A percentile compares a stretch with the other conserved stretches of the same genome.
phyloP scores from a whole-genome alignment of 2,113 vertebrate species.

The Sander lucioperca region DNA sequence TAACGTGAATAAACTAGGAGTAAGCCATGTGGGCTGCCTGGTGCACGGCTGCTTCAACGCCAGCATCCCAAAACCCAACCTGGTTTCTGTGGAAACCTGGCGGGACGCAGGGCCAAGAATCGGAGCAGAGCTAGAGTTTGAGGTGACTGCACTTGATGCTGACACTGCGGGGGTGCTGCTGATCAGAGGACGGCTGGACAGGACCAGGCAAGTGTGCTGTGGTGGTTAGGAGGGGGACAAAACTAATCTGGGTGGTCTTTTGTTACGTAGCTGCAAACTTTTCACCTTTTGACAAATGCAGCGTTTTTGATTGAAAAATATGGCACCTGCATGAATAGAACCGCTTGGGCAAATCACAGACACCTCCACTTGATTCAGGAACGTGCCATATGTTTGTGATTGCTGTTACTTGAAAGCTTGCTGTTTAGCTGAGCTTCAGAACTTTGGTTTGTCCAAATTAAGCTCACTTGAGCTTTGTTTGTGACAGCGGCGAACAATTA shows the following conservation, averaged over 20 bases:
- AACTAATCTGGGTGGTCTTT: neutral
- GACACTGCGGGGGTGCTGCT: slow-evolving; percentile 93
- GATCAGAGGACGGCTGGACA: slow-evolving; percentile 89
- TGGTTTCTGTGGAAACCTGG: slow-evolving; percentile 87
- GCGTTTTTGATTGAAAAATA: neutral
- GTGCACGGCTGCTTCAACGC: slow-evolving; percentile 98
- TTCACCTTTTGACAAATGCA: neutral
- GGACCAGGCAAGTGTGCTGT: slow-evolving; percentile 77
- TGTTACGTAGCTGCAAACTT: too few relatives aligned
- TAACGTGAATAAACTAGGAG: slow-evolving; percentile 92
- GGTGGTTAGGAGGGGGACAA: too few relatives aligned
- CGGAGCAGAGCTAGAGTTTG: slow-evolving; percentile 90
- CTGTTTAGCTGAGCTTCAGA: neutral
- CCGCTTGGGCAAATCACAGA: neutral
- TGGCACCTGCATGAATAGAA: neutral
- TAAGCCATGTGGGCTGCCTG: slow-evolving; percentile 93
- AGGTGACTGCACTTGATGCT: slow-evolving; percentile 90
- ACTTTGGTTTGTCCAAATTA: neutral
- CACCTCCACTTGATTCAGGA: neutral
- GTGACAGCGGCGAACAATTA: neutral
- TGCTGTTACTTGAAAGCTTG: neutral
- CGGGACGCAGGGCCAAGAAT: slow-evolving; percentile 85
- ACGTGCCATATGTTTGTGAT: neutral
- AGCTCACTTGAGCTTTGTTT: neutral
- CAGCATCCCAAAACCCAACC: slow-evolving; percentile 90